Conservation (phyloP, 2,888 invertebrate species). For the Chirona hameri region DNA sequence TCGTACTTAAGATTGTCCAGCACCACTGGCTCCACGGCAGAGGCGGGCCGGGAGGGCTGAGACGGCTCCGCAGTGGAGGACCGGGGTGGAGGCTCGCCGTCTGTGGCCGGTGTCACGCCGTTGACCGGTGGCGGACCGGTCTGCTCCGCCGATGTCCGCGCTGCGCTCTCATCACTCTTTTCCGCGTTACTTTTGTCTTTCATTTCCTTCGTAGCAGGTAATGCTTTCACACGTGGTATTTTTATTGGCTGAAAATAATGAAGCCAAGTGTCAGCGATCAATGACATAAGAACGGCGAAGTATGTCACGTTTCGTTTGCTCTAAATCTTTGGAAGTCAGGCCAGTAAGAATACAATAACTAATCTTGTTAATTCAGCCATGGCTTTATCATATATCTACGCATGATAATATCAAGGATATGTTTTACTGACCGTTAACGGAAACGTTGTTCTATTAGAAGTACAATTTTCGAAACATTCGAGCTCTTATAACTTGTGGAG, state of each 20-base stretch:
- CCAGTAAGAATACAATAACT: too few relatives aligned
- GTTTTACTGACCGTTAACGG: too few relatives aligned
- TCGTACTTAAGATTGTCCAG: slow-evolving; percentile 29
- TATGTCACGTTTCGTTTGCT: too few relatives aligned
- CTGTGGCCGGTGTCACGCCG: not conserved
- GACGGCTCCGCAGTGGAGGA: not conserved
- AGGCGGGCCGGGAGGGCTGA: slow-evolving; percentile 8
- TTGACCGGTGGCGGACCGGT: not conserved
- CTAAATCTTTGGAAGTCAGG: too few relatives aligned
- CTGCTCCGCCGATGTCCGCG: not conserved
- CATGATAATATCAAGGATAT: not conserved
- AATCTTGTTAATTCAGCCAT: too few relatives aligned
- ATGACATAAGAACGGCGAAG: too few relatives aligned
- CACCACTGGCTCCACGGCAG: slow-evolving; percentile 34
- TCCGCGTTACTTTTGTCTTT: not conserved
- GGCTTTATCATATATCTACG: too few relatives aligned
- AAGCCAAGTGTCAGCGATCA: too few relatives aligned
- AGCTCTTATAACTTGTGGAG: too few relatives aligned
- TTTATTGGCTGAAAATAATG: not conserved
- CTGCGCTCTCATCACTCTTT: not conserved
- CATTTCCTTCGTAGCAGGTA: slow-evolving; percentile 6
- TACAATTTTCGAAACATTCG: too few relatives aligned
- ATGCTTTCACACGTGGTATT: not conserved
- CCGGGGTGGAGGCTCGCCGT: too few relatives aligned
- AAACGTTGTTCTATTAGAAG: too few relatives aligned